These are phyloP conservation scores for Gephyroberyx darwinii DNA, from an alignment of 2,797 vertebrate genomes.

Conservation along the genomic window DNA sequence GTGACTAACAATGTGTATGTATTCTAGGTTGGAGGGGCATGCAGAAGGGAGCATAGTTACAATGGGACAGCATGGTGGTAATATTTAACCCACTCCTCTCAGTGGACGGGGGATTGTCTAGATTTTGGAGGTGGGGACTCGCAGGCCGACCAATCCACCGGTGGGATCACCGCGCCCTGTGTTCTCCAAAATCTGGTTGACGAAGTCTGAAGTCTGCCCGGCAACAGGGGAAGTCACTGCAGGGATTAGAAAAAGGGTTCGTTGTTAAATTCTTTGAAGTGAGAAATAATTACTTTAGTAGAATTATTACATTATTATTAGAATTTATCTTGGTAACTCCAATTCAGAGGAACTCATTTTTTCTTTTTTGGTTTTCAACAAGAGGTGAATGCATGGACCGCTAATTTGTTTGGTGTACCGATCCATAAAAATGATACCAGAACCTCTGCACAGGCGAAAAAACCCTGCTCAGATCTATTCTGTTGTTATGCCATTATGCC, in stretches of 20 bases:
- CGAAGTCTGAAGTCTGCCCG: slow-evolving; percentile 97
- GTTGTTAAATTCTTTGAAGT: too few relatives aligned
- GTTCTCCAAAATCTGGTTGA: slow-evolving; percentile 99
- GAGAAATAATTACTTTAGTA: too few relatives aligned
- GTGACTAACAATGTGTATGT: slow-evolving; percentile 74
- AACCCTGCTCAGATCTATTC: too few relatives aligned
- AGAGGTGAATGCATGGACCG: too few relatives aligned
- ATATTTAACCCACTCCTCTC: slow-evolving; percentile 64
- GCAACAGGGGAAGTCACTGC: slow-evolving; percentile 91
- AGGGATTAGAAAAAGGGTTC: slow-evolving; percentile 1
- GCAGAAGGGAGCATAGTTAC: slow-evolving; percentile 77
- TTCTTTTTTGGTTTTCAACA: too few relatives aligned
- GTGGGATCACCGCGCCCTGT: slow-evolving; percentile 95
- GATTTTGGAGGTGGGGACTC: slow-evolving; percentile 94
- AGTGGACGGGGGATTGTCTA: slow-evolving; percentile 75
- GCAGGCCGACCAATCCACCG: slow-evolving; percentile 94
- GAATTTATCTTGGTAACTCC: too few relatives aligned
- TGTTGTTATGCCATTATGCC: too few relatives aligned
- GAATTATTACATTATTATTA: too few relatives aligned
- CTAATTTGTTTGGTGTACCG: too few relatives aligned
- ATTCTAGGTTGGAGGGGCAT: slow-evolving; percentile 73
- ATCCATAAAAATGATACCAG: too few relatives aligned
- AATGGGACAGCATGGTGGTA: slow-evolving; percentile 73
- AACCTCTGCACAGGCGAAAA: too few relatives aligned
- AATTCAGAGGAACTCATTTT: too few relatives aligned